Base-by-base conservation (phyloP, 1,140 invertebrate genomes). In the Phortica variegata region DNA sequence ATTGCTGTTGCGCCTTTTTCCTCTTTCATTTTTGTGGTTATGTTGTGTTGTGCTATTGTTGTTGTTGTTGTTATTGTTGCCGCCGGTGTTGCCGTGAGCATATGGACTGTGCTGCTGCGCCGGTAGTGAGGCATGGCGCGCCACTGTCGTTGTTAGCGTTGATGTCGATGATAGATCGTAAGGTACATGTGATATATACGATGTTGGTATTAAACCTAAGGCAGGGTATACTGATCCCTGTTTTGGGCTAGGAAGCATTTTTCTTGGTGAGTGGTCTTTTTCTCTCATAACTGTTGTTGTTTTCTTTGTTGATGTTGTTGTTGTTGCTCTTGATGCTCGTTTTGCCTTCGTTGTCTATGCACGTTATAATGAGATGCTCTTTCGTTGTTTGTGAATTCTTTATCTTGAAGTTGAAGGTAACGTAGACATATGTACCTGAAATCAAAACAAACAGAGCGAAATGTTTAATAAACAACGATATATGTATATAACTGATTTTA, bases 241-340 rank as follows among this genome's bases (percentile, higher is more conserved):
- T 69, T 87, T 87, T 31, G 85, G 85, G 65, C 84, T 86, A 65
- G 82, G 82, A 63, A 82, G 76, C 86, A 88, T 87, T 77, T 88
- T 88, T 66, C 86, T 80, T 49, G 87, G 87, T 61, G 84, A 87
- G 51, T 86, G 86, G 78, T 89, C 86, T 77, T 89, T 89, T 78
- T 89, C 87, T 77, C 87, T 84, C 86, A 89, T 88, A 65, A 73
- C 72, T 68, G 26, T 15, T 56, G 65, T 51, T 43, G 43, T 49
- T 16, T 23, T 21, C 9, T 23, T 13, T 20, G 10, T 40, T 39
- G 20, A 13, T 20, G 13, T 20, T 15, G 17, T 17, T 41, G 16
- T 36, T 34, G 33, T 15, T 34, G 8, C 16, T 36, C 20, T 26
- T 49, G 32, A 29, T 7, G 26, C 26, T 29, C 26, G 32, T 17